Evolutionary conservation across 2,113 vertebrate species (phyloP), one percentile per base, ranked within the genome.

Genomic region (Ibidorhyncha struthersii): DNA sequence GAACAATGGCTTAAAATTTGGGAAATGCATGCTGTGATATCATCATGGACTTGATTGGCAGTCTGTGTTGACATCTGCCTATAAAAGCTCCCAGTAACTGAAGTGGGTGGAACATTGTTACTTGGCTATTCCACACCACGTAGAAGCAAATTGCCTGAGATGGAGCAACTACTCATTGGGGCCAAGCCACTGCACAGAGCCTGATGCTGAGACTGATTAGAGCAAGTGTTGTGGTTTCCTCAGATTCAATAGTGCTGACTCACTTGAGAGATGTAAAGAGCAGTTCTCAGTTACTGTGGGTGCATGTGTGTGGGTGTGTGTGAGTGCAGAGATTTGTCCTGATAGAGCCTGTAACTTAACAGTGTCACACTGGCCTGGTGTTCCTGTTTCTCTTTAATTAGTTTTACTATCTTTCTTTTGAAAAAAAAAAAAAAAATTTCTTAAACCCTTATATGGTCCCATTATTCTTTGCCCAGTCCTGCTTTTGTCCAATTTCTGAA

Each of bases 301-400:
- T 4, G 6, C 5, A 2, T 36, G 27, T 34, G 6, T 20, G 25
- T 2, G 40, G 4, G 30, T n/a, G 4, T 22, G 18, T 3, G n/a
- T 3, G 9, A 41, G 6, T 21, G 12, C 8, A 70, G 55, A 79
- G 49, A 6, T 40, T 65, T 85, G 53, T 82, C 27, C 14, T 65
- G 5, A 16, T 55, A 55, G 3, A 55, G 10, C 12, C 7, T 6
- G 10, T 41, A 36, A 47, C 14, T 45, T 59, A 59, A 43, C 2
- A 26, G 18, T 50, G 15, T 34, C 8, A 17, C 12, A 2, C 13
- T 45, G 52, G 4, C 13, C 38, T 49, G 7, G 14, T 26, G 14
- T 34, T n/a, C 10, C 19, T 45, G 6, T 73, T 84, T 73, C 18
- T 77, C 25, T 65, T 53, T 12, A n/a, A 18, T 13, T 72, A 82